A percentile compares a stretch with the other conserved stretches of the same genome.
Conservation (phyloP, 2,888 invertebrate genomes). For the Cryptocephalus primarius region DNA sequence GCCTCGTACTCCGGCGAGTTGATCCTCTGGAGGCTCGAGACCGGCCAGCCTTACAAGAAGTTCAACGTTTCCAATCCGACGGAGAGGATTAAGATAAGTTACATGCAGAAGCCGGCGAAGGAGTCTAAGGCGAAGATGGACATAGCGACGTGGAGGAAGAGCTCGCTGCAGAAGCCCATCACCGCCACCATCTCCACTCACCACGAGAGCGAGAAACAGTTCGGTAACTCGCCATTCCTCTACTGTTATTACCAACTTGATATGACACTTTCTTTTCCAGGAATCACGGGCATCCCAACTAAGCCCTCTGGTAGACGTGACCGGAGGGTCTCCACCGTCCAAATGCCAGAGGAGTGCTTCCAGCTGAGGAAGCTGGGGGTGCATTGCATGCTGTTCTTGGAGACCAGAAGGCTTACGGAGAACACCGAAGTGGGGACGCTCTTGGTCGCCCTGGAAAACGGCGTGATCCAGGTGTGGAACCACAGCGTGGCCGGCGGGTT, state of each 20-base stretch:
- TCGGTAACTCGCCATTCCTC: no score
- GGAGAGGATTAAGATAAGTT: constrained; percentile 46
- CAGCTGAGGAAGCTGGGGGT: constrained; percentile 46
- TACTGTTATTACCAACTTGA: no score
- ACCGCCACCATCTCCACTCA: no score
- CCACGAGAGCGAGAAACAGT: no score
- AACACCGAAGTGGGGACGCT: constrained; percentile 49
- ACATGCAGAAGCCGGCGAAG: constrained; percentile 32
- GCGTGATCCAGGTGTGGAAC: constrained; percentile 70
- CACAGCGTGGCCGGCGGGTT: constrained; percentile 65
- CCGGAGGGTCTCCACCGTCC: constrained; percentile 35
- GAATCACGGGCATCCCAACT: no score
- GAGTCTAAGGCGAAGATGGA: constrained; percentile 13
- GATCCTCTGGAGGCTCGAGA: constrained; percentile 72
- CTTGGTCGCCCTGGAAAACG: constrained; percentile 62
- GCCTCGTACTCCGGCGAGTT: constrained; percentile 69
- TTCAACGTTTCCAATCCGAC: constrained; percentile 45
- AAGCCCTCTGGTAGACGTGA: constrained; percentile 9
- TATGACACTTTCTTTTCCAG: no score
- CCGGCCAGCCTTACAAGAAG: constrained; percentile 57
- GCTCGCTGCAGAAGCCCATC: background rate
- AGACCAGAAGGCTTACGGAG: constrained; percentile 41
- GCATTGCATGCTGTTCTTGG: constrained; percentile 56
- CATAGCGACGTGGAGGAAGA: background rate
- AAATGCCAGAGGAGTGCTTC: constrained; percentile 34